Conservation (phyloP, 2,113 vertebrate species). For the Melanerpes aurifrons region DNA sequence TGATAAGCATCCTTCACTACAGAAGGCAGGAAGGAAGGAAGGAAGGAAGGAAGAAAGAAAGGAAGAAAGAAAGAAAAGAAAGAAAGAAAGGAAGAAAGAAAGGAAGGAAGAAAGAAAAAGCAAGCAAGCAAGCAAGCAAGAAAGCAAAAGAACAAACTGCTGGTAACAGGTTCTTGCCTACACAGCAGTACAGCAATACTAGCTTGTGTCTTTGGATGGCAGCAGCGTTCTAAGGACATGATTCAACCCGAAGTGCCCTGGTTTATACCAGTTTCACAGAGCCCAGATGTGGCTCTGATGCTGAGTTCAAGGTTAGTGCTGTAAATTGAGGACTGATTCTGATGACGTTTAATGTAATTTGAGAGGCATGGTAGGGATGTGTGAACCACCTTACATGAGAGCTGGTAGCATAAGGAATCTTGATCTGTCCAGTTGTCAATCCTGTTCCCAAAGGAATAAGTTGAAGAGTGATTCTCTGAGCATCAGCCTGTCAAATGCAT, state of each 20-base stretch:
- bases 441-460: not conserved
- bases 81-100: too few species aligned
- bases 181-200: not conserved
- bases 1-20: too few species aligned
- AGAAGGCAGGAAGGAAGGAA: too few species aligned
- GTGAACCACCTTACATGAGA: accelerated
- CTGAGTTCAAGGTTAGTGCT: not conserved
- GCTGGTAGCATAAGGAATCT: not conserved
- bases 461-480: not conserved
- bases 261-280: not conserved
- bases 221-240: conserved; percentile 60
- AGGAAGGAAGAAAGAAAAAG: too few species aligned
- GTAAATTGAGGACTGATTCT: not conserved
- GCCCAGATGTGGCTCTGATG: not conserved
- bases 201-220: conserved; percentile 67
- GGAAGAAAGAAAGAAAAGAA: too few species aligned
- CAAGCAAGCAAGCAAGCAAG: too few species aligned
- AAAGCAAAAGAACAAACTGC: not conserved
- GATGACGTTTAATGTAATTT: not conserved
- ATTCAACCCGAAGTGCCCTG: not conserved
- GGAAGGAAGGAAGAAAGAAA: too few species aligned
- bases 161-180: not conserved
- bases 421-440: not conserved
- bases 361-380: not conserved
- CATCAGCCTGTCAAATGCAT: not conserved